Conservation (phyloP, 2,797 vertebrate genomes). For the Rhabdomys pumilio region DNA sequence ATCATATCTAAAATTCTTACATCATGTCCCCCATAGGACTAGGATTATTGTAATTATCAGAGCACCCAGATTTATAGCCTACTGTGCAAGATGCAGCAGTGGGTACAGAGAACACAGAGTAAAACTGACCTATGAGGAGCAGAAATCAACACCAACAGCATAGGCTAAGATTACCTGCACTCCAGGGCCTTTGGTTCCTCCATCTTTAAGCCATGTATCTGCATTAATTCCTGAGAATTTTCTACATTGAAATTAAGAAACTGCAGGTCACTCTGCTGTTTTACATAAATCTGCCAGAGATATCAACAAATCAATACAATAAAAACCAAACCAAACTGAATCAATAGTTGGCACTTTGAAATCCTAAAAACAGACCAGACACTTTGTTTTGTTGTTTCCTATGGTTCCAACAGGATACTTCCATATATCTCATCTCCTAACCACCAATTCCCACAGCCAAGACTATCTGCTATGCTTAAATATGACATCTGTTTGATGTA, state of each 20-base stretch:
- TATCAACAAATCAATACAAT: slow-evolving; percentile 54
- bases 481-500: not conserved
- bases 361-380: not conserved
- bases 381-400: not conserved
- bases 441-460: not conserved
- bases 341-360: slow-evolving; percentile 33
- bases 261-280: slow-evolving; percentile 93
- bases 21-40: not conserved
- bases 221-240: slow-evolving; percentile 88
- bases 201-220: slow-evolving; percentile 84
- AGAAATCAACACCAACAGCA: not conserved
- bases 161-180: slow-evolving; percentile 88
- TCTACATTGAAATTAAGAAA: slow-evolving; percentile 93
- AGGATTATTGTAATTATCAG: not conserved
- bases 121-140: not conserved
- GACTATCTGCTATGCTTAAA: not conserved
- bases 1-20: slow-evolving; percentile 28
- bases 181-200: slow-evolving; percentile 73
- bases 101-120: not conserved
- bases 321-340: slow-evolving; percentile 13
- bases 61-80: not conserved
- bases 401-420: not conserved
- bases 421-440: not conserved
- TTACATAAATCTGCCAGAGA: slow-evolving; percentile 92
- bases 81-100: not conserved